A percentile compares a stretch with the other conserved stretches of the same genome.
phyloP scores from a whole-genome alignment of 2,888 invertebrate genomes.

The Folsomia manolachei region DNA sequence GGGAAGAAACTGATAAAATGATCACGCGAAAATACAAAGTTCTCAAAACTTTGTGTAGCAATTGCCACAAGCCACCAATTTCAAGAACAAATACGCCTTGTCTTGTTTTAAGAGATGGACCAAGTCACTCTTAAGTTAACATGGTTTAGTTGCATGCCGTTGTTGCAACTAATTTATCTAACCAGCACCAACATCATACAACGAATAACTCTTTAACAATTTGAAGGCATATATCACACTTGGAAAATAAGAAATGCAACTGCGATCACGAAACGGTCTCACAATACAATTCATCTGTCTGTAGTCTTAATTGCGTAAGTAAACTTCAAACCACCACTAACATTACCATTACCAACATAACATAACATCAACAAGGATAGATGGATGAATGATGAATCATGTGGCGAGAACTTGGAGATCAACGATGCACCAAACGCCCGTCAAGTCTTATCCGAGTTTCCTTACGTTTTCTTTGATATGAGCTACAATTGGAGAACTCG shows the following conservation, averaged over 20 bases:
- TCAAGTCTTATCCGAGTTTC: conserved; percentile 21
- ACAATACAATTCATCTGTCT: too few species aligned
- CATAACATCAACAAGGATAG: neutral
- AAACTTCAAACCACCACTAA: too few species aligned
- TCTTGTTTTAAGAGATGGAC: too few species aligned
- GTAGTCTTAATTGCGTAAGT: neutral
- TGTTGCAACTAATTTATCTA: neutral
- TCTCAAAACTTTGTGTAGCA: too few species aligned
- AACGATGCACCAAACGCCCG: conserved; percentile 32
- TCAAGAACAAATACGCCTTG: neutral
- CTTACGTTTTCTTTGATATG: neutral
- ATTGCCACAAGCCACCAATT: too few species aligned
- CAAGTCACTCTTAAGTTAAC: neutral
- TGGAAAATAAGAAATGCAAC: too few species aligned
- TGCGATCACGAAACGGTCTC: too few species aligned
- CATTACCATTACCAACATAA: too few species aligned
- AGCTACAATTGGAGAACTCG: conserved; percentile 28
- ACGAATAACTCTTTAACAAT: neutral
- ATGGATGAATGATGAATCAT: conserved; percentile 4
- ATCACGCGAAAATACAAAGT: too few species aligned
- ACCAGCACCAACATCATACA: neutral
- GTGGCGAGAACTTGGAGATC: conserved; percentile 14
- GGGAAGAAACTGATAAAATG: too few species aligned
- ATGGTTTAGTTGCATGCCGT: neutral
- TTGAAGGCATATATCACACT: neutral